phyloP scores from a whole-genome alignment of 2,797 vertebrate species.

The Morus bassanus region DNA sequence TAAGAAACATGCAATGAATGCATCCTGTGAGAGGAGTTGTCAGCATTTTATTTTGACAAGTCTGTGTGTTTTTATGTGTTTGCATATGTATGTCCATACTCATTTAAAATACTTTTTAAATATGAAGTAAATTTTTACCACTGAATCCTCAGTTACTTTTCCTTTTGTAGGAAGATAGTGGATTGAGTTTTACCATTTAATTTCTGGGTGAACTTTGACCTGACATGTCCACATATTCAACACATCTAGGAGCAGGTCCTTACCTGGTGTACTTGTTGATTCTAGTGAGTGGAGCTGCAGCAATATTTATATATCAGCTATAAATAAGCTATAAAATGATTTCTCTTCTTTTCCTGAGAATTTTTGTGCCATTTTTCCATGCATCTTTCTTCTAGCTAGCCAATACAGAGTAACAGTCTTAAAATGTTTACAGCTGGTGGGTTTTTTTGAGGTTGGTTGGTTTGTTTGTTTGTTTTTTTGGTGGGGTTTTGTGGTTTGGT shows the following conservation, averaged over 20 bases:
- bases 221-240: fast-evolving
- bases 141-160: neutral
- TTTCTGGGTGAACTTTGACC: neutral
- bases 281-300: neutral
- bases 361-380: neutral
- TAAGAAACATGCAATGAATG: neutral
- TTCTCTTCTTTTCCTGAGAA: neutral
- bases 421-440: neutral
- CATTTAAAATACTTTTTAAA: neutral
- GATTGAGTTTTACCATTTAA: neutral
- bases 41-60: neutral
- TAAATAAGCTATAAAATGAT: neutral
- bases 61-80: neutral
- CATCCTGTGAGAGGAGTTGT: neutral
- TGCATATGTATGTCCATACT: neutral
- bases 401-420: neutral
- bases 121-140: neutral
- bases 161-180: neutral
- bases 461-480: too few relatives aligned
- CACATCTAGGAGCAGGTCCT: neutral
- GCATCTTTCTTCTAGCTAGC: neutral
- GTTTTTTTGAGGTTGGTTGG: too few relatives aligned
- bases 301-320: neutral
- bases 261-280: neutral
- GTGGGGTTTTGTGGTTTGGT: too few relatives aligned